These are phyloP conservation scores for Pseudocheirus occidentalis DNA, from an alignment of 2,797 vertebrate species.

Conservation along the genomic window DNA sequence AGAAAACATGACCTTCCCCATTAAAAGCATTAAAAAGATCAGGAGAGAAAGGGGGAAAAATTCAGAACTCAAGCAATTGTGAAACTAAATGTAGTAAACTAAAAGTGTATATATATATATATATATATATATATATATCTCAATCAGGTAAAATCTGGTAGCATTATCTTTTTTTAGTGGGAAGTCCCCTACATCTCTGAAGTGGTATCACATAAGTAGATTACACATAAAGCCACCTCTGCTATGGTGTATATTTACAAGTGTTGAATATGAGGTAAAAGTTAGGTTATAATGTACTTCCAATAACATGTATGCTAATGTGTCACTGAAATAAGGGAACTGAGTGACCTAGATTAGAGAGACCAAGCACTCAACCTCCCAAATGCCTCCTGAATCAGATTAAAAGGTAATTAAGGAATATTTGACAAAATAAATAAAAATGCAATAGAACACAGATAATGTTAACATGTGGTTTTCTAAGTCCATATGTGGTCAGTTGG, in stretches of 20 bases:
- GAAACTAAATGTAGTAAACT: no score
- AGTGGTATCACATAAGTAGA: background rate
- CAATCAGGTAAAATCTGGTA: background rate
- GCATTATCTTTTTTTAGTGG: background rate
- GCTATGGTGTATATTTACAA: background rate
- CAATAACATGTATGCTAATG: background rate
- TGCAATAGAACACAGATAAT: background rate
- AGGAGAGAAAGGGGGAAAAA: no score
- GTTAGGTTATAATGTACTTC: background rate
- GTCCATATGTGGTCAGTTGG: background rate
- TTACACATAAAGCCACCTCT: background rate
- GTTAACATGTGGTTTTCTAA: background rate
- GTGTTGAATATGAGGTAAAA: background rate
- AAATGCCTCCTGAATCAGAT: background rate
- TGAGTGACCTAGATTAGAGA: background rate
- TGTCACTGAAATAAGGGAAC: background rate
- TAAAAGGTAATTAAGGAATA: background rate
- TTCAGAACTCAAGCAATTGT: no score
- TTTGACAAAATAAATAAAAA: background rate
- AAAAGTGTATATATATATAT: no score
- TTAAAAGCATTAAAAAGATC: background rate
- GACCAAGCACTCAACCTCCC: background rate
- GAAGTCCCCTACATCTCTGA: background rate
- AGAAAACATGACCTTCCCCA: background rate
- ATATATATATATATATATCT: no score